Conservation (phyloP, 2,113 vertebrate species). For the Fulmarus glacialis region DNA sequence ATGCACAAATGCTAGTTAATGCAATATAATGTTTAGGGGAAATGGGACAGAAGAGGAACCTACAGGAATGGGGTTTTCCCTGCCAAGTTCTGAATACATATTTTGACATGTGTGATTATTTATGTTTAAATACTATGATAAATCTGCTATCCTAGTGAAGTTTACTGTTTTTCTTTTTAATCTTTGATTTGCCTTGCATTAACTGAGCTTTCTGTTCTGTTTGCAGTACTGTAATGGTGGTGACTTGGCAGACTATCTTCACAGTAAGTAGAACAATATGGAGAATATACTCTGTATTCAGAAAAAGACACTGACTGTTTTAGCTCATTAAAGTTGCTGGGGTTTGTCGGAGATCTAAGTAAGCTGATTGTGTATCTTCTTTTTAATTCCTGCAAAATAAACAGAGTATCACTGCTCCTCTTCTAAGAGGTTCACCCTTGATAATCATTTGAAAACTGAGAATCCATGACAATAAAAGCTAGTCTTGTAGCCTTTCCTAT, state of each 20-base stretch:
- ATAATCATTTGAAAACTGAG: not conserved
- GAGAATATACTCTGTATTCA: not conserved
- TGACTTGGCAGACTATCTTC: constrained; percentile 95
- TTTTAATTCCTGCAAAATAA: not conserved
- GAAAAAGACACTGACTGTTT: not conserved
- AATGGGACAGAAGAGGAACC: not conserved
- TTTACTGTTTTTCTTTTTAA: not conserved
- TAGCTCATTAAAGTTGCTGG: not conserved
- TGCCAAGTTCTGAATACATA: not conserved
- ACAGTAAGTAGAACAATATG: constrained; percentile 83
- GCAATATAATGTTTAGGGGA: not conserved
- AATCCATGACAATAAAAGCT: not conserved
- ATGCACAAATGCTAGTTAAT: not conserved
- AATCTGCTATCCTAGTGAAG: not conserved
- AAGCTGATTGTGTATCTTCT: not conserved
- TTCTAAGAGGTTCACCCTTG: not conserved
- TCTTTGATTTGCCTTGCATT: not conserved
- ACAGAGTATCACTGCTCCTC: not conserved
- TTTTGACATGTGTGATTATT: not conserved
- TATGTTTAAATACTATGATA: not conserved
- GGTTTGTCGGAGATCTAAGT: not conserved
- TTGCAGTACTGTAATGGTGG: constrained; percentile 96
- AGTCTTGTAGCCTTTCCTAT: not conserved
- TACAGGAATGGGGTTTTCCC: not conserved
- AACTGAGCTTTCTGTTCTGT: constrained; percentile 1